Percentiles rank a stretch among this genome's conserved stretches.
Evolutionary conservation across 92 coral and sea anemone genomes (phyloP).

Genomic region (Porites lobata): DNA sequence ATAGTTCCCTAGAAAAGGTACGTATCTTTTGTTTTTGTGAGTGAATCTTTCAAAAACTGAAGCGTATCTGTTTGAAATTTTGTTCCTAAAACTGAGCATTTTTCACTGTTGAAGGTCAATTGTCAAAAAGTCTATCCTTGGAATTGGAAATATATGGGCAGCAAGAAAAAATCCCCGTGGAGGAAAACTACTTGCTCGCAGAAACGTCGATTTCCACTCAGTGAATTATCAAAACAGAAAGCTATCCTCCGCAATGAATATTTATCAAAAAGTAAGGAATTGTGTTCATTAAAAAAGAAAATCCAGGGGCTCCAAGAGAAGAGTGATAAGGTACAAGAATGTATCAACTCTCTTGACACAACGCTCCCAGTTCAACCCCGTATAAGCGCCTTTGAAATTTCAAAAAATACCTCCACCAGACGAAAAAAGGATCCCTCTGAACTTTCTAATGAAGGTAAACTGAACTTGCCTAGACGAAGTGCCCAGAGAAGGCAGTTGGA

Average conservation of each 20-base stretch:
- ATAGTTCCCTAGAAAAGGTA: constrained; percentile 56
- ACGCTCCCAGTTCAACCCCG: constrained; percentile 46
- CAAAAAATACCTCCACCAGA: neutral
- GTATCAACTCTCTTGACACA: constrained; percentile 16
- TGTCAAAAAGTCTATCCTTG: neutral
- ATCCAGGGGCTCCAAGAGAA: constrained; percentile 6
- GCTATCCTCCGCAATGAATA: constrained; percentile 66
- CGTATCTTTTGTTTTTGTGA: constrained; percentile 37
- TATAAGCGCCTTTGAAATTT: constrained; percentile 21
- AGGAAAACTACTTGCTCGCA: constrained; percentile 24
- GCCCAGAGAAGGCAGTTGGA: constrained; percentile 18
- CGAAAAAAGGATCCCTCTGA: constrained; percentile 65
- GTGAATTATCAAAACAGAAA: constrained; percentile 57
- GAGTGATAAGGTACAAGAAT: constrained; percentile 31
- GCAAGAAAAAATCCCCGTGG: constrained; percentile 58
- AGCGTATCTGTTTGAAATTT: constrained; percentile 36
- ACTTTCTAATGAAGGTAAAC: constrained; percentile 54
- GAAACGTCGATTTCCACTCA: constrained; percentile 54
- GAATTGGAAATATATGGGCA: constrained; percentile 20
- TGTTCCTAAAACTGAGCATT: constrained; percentile 37
- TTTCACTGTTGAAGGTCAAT: constrained; percentile 34
- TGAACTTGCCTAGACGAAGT: constrained; percentile 62
- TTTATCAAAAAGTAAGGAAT: constrained; percentile 61
- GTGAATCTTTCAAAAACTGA: constrained; percentile 3
- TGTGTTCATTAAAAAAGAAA: constrained; percentile 14